phyloP scores from a whole-genome alignment of 2,888 invertebrate species.

The Iselma pallidipennis region DNA sequence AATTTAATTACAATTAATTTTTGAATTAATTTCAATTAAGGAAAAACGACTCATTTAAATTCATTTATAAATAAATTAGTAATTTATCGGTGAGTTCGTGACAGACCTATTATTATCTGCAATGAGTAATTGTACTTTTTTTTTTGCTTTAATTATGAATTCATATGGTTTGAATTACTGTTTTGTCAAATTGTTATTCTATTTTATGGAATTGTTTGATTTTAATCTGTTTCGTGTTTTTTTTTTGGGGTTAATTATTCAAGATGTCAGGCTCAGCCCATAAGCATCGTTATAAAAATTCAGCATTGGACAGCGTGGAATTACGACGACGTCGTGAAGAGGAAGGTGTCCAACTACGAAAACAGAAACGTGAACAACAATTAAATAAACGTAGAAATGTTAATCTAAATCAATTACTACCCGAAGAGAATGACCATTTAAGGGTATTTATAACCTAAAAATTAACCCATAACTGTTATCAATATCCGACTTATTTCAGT shows the following conservation, averaged over 20 bases:
- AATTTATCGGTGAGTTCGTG: no score
- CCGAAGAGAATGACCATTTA: slow-evolving; percentile 52
- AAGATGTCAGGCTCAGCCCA: slow-evolving; percentile 83
- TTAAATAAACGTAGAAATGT: slow-evolving; percentile 92
- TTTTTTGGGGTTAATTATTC: no score
- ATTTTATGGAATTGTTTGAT: no score
- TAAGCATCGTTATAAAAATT: slow-evolving; percentile 93
- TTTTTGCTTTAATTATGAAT: no score
- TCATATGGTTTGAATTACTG: no score
- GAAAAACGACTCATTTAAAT: no score
- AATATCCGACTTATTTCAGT: no score
- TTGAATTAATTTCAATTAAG: no score
- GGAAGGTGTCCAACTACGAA: slow-evolving; percentile 93
- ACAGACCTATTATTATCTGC: no score
- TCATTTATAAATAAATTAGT: no score
- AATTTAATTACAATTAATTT: neutral
- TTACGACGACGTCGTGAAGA: slow-evolving; percentile 90
- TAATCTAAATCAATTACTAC: slow-evolving; percentile 49
- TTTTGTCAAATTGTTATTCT: neutral
- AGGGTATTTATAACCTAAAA: slow-evolving; percentile 47
- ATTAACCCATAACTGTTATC: neutral
- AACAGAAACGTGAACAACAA: slow-evolving; percentile 95
- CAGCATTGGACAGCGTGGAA: slow-evolving; percentile 89
- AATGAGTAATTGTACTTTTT: no score
- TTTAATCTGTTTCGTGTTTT: no score